phyloP scores from a whole-genome alignment of 2,113 vertebrate genomes.

The Chaetops frenatus region DNA sequence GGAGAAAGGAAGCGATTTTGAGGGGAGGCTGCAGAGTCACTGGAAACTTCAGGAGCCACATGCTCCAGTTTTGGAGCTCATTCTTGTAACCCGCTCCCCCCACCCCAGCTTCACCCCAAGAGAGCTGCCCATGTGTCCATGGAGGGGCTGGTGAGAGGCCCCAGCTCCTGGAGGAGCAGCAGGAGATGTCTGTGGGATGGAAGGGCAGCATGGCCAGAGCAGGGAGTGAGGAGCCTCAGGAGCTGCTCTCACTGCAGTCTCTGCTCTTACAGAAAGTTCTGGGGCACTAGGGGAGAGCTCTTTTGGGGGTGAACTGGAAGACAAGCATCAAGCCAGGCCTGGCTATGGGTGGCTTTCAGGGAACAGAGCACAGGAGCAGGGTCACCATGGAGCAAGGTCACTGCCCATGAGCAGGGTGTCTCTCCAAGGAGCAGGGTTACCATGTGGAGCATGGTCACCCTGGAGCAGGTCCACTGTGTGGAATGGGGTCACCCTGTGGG shows the following conservation, averaged over 20 bases:
- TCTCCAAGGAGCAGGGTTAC: not conserved
- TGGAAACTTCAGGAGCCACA: not conserved
- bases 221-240: not conserved
- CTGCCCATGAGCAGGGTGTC: too few species aligned
- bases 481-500: not conserved
- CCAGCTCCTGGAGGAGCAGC: not conserved
- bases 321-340: not conserved
- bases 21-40: not conserved
- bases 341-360: not conserved
- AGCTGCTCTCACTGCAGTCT: not conserved
- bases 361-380: not conserved
- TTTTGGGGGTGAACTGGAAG: not conserved
- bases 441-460: not conserved
- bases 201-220: not conserved
- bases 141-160: not conserved
- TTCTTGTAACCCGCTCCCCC: not conserved
- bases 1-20: not conserved
- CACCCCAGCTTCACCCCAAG: not conserved
- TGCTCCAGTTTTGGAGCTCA: fast-evolving
- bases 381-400: not conserved
- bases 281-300: not conserved
- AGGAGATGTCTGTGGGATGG: not conserved
- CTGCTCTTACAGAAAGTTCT: not conserved
- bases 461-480: not conserved
- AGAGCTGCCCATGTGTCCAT: not conserved